Conservation (phyloP, 1,140 invertebrate genomes). For the Periplaneta americana region DNA sequence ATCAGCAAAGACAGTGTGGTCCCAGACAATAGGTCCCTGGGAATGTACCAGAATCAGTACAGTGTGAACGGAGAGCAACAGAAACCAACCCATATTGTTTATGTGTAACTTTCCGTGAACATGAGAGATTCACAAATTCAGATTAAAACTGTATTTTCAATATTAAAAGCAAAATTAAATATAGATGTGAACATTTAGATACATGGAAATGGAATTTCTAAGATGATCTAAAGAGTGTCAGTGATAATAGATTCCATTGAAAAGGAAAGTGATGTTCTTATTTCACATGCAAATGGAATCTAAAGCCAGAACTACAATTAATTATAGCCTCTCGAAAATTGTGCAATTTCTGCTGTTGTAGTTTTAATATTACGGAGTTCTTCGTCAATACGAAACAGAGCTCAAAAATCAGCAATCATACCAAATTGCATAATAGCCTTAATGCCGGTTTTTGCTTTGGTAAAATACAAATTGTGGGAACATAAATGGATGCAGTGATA, state of each 20-base stretch:
- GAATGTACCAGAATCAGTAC: background rate
- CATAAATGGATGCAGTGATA: too few species aligned
- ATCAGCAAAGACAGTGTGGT: background rate
- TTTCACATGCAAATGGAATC: too few species aligned
- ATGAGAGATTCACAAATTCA: too few species aligned
- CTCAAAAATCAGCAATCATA: too few species aligned
- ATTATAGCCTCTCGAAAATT: background rate
- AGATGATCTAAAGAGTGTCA: background rate
- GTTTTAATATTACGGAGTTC: background rate
- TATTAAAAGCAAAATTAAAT: too few species aligned
- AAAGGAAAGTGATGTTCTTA: background rate
- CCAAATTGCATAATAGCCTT: too few species aligned
- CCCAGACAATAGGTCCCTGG: background rate
- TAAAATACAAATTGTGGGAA: too few species aligned
- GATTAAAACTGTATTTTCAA: too few species aligned
- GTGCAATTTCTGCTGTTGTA: background rate
- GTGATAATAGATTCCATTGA: background rate
- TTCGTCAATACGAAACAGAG: background rate
- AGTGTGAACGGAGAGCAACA: background rate
- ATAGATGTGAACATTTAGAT: background rate
- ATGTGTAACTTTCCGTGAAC: too few species aligned
- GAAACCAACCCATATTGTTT: constrained; percentile 6
- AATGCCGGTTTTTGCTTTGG: too few species aligned
- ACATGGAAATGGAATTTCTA: background rate
- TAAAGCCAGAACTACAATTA: background rate